Base-by-base conservation (phyloP, 30 jellyfish, hydroid and myxozoan species). In the Pseudorhiza aurosa region DNA sequence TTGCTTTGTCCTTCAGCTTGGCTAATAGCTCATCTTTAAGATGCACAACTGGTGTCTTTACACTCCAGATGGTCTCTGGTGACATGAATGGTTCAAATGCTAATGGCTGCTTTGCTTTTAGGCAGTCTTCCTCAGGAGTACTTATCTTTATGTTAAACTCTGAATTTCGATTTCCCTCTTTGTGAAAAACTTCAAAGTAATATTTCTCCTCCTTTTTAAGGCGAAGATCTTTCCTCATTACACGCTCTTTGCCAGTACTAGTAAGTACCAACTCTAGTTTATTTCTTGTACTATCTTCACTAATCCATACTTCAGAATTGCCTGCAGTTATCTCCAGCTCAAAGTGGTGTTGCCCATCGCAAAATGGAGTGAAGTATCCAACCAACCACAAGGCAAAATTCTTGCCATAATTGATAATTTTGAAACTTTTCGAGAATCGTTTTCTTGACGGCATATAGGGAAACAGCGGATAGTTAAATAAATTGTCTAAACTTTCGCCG, bases 361-460 rank as follows among this genome's bases (percentile, higher is more conserved):
- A 46, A 21, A 39, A 28, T 1, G 88, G 80, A 19, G 58, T 45
- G 27, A 91, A 15, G 67, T 83, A 83, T 9, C 98, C 98, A 83
- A 91, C 82, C 50, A 83, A 39, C 44, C 88, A 40, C 0, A 78
- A 46, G 15, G 96, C 98, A 26, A 47, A 29, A 30, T 70, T 58
- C 19, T 49, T 42, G 18, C 88, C 91, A 33, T 72, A 65, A 65
- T 73, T 64, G 4, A 53, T 63, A 8, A 91, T 35, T 46, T 68
- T 79, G 57, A 91, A 72, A 47, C 51, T 65, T 22, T 55, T 57
- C 9, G 70, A 44, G 27, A 55, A 33, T 1, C 72, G 83, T 50
- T 81, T 83, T 27, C 78, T 36, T 0, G 87, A 65, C 8, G 98
- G 98, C 77, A 83, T 35, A n/a, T 84, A 81, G 4, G 98, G 96